A percentile compares a stretch with the other conserved stretches of the same genome.
Evolutionary conservation across 2,797 vertebrate genomes (phyloP).

Genomic region (Percopsis omiscomaycus): DNA sequence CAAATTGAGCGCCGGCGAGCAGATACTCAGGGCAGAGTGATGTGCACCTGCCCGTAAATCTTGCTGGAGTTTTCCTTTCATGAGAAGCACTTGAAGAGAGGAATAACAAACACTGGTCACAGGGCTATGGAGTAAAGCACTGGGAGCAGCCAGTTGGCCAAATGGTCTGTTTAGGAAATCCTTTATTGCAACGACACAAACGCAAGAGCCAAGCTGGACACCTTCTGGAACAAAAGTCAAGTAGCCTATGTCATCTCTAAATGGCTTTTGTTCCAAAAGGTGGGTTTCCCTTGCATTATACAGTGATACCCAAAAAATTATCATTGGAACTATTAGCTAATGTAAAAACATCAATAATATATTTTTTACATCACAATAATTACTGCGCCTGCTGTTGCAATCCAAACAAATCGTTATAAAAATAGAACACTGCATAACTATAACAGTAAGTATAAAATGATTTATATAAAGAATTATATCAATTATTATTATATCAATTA

Average conservation of each 20-base stretch:
- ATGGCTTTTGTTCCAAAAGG: constrained; percentile 22
- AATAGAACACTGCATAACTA: too few relatives aligned
- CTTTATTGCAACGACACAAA: constrained; percentile 36
- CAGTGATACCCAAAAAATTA: neutral
- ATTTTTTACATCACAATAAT: neutral
- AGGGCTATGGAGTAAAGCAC: constrained; percentile 41
- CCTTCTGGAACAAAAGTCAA: constrained; percentile 37
- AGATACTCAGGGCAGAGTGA: constrained; percentile 60
- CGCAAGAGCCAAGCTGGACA: constrained; percentile 43
- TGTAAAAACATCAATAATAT: constrained; percentile 2
- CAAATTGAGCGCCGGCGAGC: constrained; percentile 62
- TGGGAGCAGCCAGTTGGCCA: constrained; percentile 39
- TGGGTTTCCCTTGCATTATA: constrained; percentile 19
- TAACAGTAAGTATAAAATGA: too few relatives aligned
- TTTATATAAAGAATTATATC: too few relatives aligned
- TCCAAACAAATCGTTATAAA: too few relatives aligned
- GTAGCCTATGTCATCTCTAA: constrained; percentile 12
- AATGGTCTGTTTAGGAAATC: constrained; percentile 53
- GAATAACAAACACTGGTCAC: constrained; percentile 66
- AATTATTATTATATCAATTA: too few relatives aligned
- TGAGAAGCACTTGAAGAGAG: constrained; percentile 60
- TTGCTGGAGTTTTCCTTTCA: constrained; percentile 62
- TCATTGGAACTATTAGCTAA: constrained; percentile 3
- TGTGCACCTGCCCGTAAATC: constrained; percentile 78
- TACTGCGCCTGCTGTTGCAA: neutral